Base-by-base conservation (phyloP, 2,888 invertebrate species). In the Diploptera punctata region DNA sequence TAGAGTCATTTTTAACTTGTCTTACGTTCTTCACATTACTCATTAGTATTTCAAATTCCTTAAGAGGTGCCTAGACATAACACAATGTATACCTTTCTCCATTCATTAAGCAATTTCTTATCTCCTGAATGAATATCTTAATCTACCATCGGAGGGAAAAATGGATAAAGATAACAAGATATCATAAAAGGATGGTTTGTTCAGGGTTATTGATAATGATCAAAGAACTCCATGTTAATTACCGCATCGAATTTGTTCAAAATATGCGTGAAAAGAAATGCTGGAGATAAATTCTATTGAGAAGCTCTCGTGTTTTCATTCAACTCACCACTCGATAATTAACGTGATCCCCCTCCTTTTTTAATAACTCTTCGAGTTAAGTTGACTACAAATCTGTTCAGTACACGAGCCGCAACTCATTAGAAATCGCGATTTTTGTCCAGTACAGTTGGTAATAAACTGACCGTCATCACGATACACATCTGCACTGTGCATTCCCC, bases 381-480 rank as follows among this genome's bases (percentile, higher is more conserved):
- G 2, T 29, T 29, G 31, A 29, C 26, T 57, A 57, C 57, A 57
- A 57, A 57, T 57, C 57, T 57, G 57, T 29, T 57, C 57, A 29
- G n/a, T n/a, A n/a, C n/a, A 47, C 38, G 47, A 65, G 47, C 65
- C 18, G 5, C 44, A 65, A 65, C 65, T 26, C 26, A n/a, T 65
- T 65, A 65, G 26, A 47, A 65, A 65, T 65, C 65, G 44, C 7
- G 65, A 65, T 65, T 47, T 54, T 38, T 65, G 47, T 47, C 47
- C 65, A 7, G 47, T 2, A 33, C 5, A 33, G 10, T 7, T 33
- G 24, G 26, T 26, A 65, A 47, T 31, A 43, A 4, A 47, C 44
- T 47, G 65, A 65, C 65, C 47, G 16, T 16, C 26, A 54, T 54
- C 54, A 54, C 54, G 54, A 54, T n/a, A 54, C 29, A 29, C 29